Base-by-base conservation (phyloP, 2,113 vertebrate species). In the Stictonetta naevosa region DNA sequence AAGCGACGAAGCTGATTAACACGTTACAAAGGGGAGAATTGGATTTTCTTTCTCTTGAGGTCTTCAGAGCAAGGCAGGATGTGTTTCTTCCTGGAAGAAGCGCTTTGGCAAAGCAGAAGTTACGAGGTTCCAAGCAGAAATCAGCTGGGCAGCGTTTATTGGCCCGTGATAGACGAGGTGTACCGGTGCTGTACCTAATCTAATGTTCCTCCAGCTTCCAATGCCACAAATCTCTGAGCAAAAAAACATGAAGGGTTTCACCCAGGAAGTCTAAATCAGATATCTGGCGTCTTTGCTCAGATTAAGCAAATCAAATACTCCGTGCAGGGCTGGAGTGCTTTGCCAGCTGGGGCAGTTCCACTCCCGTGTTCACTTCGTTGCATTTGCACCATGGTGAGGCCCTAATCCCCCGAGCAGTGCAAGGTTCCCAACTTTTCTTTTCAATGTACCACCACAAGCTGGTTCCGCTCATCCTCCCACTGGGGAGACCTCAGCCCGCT, bases 1-100 rank as follows among this genome's bases (percentile, higher is more conserved):
- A 86, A 92, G 36, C 22, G 71, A 93, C 91, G 91, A 69, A n/a
- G 62, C 44, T 85, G 50, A 96, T 95, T 95, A 96, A 60, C 95
- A 92, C 78, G 40, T 95, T 73, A 85, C 0, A 5, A 64, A 78
- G 31, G 81, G 75, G 56, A 91, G 48, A 95, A 97, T 89, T 90
- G 78, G 72, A 95, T 95, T 95, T 94, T 55, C 87, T 77, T 2
- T 85, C 95, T 95, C 94, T 46, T 29, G 89, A 92, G 81, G 78
- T 85, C 91, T 82, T 95, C 74, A 87, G 17, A 80, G 0, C 4
- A 87, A 85, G 75, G 79, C 89, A 85, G 78, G 58, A 73, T 85
- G 90, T 50, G 46, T 48, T 48, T 48, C 78, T 56, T 83, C n/a
- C 83, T 80, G 89, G 75, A 85, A 83, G 91, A 87, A 3, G 4